Base-by-base conservation (phyloP, 2,888 invertebrate genomes). In the Frankliniella intonsa region DNA sequence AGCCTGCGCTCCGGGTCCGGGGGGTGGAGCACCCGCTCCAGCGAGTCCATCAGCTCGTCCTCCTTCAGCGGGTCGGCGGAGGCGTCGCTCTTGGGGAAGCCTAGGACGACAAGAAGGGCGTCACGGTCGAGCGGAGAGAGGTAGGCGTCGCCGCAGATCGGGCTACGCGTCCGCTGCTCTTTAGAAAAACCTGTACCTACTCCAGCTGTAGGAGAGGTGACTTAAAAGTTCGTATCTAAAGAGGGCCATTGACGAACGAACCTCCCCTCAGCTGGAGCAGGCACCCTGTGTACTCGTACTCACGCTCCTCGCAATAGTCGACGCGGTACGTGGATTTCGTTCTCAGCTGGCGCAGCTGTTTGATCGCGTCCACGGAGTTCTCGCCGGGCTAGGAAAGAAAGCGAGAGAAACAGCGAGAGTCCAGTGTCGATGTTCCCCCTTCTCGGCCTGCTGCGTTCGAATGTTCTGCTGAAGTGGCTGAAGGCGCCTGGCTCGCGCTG, bases 11-110 rank as follows among this genome's bases (percentile, higher is more conserved):
- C 69, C 11, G 25, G 22, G 22, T 11, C 69, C 11, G 25, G 22
- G 22, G 69, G 69, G 69, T 76, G 22, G 22, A 76, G 69, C 69
- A 25, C 69, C 12, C 69, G 69, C 69, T 25, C 69, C 69, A 25
- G 69, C 25, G 69, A 76, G 69, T 76, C 69, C 69, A 76, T 76
- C 22, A 76, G 69, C 22, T 22, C 69, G 69, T 76, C 69, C 22
- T 25, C 69, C 69, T 25, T 25, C 11, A 76, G 25, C 22, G 25
- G 25, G 10, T 25, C 69, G 22, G 69, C 69, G 69, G 69, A 22
- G 69, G 69, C 22, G 9, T 69, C 69, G 10, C 69, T 25, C 22
- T 25, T 38, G 38, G 38, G 38, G 38, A 38, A 38, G 38, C 38
- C 38, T 38, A 5, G 5, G 38, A 38, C 38, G 38, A 38, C 38